Conservation (phyloP, 2,888 invertebrate species). For the Eubasilissa splendida region DNA sequence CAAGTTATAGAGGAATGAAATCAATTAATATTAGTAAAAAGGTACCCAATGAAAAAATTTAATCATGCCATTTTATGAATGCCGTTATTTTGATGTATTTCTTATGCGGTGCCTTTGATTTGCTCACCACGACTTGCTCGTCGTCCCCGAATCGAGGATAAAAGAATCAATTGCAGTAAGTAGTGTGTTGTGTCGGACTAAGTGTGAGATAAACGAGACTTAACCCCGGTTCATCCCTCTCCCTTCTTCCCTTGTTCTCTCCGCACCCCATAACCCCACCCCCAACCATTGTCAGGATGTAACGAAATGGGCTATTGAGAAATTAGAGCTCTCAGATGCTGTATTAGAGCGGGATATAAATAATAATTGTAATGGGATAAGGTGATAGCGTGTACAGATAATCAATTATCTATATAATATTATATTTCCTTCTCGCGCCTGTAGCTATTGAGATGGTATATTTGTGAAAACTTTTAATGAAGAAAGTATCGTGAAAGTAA, state of each 20-base stretch:
- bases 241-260: conserved; percentile 10
- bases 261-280: conserved; percentile 22
- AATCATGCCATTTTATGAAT: neutral
- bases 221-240: conserved; percentile 46
- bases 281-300: conserved; percentile 13
- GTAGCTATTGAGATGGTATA: no score
- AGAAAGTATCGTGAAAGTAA: no score
- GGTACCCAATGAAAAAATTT: neutral
- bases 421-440: no score
- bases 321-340: neutral
- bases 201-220: conserved; percentile 57
- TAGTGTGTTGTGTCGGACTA: conserved; percentile 55
- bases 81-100: neutral
- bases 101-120: neutral
- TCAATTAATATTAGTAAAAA: neutral
- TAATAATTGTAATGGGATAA: no score
- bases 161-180: conserved; percentile 58
- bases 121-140: neutral
- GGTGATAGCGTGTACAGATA: no score
- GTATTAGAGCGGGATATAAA: no score
- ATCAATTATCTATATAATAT: no score
- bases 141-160: conserved; percentile 28
- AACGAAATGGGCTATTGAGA: neutral
- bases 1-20: neutral
- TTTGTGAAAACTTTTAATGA: no score